Evolutionary conservation across 2,888 invertebrate species (phyloP), one percentile per base, ranked within the genome.

Genomic region (Spilarctia lutea): DNA sequence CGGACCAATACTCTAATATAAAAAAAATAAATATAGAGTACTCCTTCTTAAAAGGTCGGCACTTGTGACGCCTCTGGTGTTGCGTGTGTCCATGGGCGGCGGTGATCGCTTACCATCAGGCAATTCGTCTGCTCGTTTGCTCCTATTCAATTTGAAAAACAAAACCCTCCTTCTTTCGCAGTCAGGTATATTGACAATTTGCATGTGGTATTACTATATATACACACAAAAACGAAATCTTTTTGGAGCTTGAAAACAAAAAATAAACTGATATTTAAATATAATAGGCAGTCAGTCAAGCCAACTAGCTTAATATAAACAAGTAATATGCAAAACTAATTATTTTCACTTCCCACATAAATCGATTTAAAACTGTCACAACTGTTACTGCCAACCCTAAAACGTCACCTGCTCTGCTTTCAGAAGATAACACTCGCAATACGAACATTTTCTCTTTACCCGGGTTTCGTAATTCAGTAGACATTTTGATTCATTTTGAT

Each of bases 321-420:
- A 33, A 33, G 10, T 33, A 35, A 63, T 16, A 30, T 65, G n/a
- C n/a, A 65, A 65, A 39, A 24, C 16, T 71, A 65, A 71, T 71
- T 65, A n/a, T 35, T 33, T n/a, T 48, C 48, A 71, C 18, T 48
- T 24, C 39, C 70, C 63, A 71, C 48, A 65, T 60, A 71, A 63
- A 74, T 67, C 75, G 60, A 74, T 73, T 72, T 3, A 65, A 45
- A 75, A 52, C 42, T 42, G 45, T 20, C 45, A 71, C 30, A 45
- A 30, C 63, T 35, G 48, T 42, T 30, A 33, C 72, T 2, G 39
- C 24, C 83, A 79, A 75, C 81, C 78, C 85, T 84, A 83, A 68
- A 72, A 72, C 92, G 92, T 94, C 92, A 94, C 94, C 94, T 95
- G 94, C 87, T 90, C 94, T 95, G 94, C 87, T 90, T 88, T 85